Evolutionary conservation across 2,888 invertebrate genomes (phyloP), one percentile per base, ranked within the genome.

Genomic region (Blastobasis adustella): DNA sequence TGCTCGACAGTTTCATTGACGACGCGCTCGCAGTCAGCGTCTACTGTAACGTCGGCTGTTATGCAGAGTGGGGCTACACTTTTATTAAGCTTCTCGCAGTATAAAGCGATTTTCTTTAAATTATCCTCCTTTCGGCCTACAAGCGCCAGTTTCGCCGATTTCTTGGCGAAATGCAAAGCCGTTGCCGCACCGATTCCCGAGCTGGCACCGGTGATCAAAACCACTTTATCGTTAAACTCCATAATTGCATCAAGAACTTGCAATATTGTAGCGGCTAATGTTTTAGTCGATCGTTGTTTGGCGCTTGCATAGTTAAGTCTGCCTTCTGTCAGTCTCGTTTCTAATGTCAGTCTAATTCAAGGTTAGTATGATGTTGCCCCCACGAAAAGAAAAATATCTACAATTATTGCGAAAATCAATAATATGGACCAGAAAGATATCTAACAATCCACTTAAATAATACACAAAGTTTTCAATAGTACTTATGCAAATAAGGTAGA

Each of bases 111-210:
- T 61, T 70, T 71, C 53, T 68, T 77, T 50, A 88, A 58, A 62
- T 82, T 82, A 43, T 70, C 71, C 40, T 79, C 83, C 43, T 76
- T 82, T 45, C 84, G 76, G 37, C 90, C 95, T 70, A 89, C 92
- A 73, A 91, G 91, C 23, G 89, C 90, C 10, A 95, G 71, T 55
- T 84, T 88, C 3, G 92, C 93, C 1, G 93, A 93, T 49, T 90
- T 78, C 65, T 91, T 90, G 0, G 93, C 90, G 54, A 95, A 90
- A 58, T 92, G 89, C 1, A 92, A 75, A 1, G 94, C 93, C 4
- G 93, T 91, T 5, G 91, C 92, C 4, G 92, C 92, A 0, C 95
- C 95, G 53, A 95, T 93, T 0, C 95, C 94, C 1, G 93, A 93
- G 72, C 93, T 93, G 0, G 93, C 93, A 41, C 94, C 94, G 3